Evolutionary conservation across 1,140 invertebrate genomes (phyloP).

Genomic region (Wasmannia auropunctata): DNA sequence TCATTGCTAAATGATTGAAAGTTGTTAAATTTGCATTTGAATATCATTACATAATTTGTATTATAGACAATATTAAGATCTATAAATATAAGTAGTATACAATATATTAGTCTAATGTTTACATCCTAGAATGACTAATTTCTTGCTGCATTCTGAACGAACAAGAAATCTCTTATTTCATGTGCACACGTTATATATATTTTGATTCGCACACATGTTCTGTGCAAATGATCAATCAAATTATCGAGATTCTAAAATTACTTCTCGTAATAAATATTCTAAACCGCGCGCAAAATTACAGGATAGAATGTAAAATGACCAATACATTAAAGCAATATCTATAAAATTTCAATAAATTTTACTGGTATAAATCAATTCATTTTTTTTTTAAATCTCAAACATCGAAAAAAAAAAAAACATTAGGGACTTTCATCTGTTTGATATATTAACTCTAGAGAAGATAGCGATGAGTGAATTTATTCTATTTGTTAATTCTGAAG

Average conservation of each 20-base stretch:
- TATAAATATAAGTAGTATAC: constrained; percentile 8
- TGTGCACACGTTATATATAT: not conserved
- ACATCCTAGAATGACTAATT: constrained; percentile 62
- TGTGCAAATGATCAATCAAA: not conserved
- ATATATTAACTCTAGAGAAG: constrained; percentile 1
- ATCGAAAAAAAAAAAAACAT: constrained; percentile 21
- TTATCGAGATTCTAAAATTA: not conserved
- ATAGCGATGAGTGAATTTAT: constrained; percentile 10
- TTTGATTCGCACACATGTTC: not conserved
- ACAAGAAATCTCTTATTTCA: not conserved
- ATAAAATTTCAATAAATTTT: not conserved
- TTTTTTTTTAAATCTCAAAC: not conserved
- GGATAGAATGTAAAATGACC: not conserved
- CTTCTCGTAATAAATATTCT: not conserved
- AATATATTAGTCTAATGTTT: constrained; percentile 37
- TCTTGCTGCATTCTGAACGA: constrained; percentile 73
- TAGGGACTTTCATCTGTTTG: constrained; percentile 37
- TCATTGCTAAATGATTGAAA: constrained; percentile 6
- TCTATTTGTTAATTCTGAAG: not conserved
- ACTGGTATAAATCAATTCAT: not conserved
- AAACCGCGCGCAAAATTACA: not conserved
- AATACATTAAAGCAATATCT: not conserved
- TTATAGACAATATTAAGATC: not conserved
- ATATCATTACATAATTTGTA: constrained; percentile 33
- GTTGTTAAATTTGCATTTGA: constrained; percentile 3